Evolutionary conservation across 2,888 invertebrate genomes (phyloP), one percentile per base, ranked within the genome.

Genomic region (Drosophila mettleri): DNA sequence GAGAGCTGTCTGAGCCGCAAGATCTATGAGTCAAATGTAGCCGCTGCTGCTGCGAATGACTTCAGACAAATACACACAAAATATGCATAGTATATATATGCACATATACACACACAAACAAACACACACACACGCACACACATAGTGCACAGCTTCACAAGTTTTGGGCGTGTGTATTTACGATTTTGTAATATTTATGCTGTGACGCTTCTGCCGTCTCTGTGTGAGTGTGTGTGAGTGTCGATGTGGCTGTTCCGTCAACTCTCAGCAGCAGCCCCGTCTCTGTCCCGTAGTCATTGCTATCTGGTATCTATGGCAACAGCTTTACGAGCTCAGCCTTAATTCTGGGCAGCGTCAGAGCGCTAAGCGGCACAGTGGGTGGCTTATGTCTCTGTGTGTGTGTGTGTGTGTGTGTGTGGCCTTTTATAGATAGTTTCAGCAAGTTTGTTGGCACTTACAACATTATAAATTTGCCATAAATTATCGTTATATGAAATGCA

Each of bases 371-470:
- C 83, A 71, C 81, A 69, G 63, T 67, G 80, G 80, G 63, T 68
- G 71, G 46, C 64, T 31, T 29, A 43, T 29, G 33, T n/a, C 16
- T 24, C 12, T 38, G 45, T 27, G 34, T 34, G 49, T 41, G 45
- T 48, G 39, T 52, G 65, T 52, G 52, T 41, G 74, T 48, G 49
- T 43, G 58, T 16, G 20, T 59, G 62, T 41, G 58, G 68, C 72
- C 66, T 82, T 88, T 82, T 82, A 88, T 88, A 80, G 85, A 83
- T 88, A 88, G 82, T 82, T 86, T 67, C 86, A 76, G 89, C 82
- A 83, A 82, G 86, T 88, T 82, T 82, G 82, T 82, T 86, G 84
- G 87, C 82, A 88, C 87, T 88, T 83, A 86, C 87, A 83, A 80
- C 82, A 88, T 86, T 82, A 88, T 82, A 88, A 88, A 82, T 83